Conservation (phyloP, 2,888 invertebrate genomes). For the Herminia tarsipennalis region DNA sequence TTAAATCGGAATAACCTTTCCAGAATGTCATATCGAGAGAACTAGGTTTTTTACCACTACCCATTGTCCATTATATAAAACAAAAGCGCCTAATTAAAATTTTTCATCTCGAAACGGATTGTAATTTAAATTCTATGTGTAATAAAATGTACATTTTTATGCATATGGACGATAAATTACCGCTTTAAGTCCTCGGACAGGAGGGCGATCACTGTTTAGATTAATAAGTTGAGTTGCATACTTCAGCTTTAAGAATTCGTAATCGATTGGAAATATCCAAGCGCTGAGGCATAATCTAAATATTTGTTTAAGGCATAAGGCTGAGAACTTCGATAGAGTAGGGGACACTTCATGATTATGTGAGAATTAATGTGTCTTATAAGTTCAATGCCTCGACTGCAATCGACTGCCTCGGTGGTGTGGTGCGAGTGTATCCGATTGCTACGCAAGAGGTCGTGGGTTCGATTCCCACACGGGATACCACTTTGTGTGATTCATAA, state of each 20-base stretch:
- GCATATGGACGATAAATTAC: slow-evolving; percentile 33
- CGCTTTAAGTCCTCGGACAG: slow-evolving; percentile 35
- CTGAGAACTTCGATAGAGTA: slow-evolving; percentile 21
- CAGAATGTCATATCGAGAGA: slow-evolving; percentile 27
- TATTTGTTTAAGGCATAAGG: slow-evolving; percentile 33
- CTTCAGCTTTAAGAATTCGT: slow-evolving; percentile 36
- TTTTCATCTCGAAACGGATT: slow-evolving; percentile 33
- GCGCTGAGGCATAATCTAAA: slow-evolving; percentile 30
- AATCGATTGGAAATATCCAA: slow-evolving; percentile 40
- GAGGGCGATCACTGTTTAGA: slow-evolving; percentile 39
- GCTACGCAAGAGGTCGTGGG: no score
- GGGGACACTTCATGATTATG: slow-evolving; percentile 10
- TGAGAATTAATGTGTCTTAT: slow-evolving; percentile 9
- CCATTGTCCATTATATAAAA: slow-evolving; percentile 27
- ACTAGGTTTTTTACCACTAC: slow-evolving; percentile 24
- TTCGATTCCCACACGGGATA: no score
- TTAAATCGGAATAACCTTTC: slow-evolving; percentile 26
- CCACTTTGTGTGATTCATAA: no score
- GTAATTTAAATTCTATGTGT: slow-evolving; percentile 41
- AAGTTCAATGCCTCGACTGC: slow-evolving; percentile 15
- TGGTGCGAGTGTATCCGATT: no score
- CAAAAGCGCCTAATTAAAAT: slow-evolving; percentile 39
- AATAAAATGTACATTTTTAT: slow-evolving; percentile 37
- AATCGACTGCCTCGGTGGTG: no score
- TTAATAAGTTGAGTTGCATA: slow-evolving; percentile 42